Base-by-base conservation (phyloP, 2,888 invertebrate species). In the Agapostemon virescens region DNA sequence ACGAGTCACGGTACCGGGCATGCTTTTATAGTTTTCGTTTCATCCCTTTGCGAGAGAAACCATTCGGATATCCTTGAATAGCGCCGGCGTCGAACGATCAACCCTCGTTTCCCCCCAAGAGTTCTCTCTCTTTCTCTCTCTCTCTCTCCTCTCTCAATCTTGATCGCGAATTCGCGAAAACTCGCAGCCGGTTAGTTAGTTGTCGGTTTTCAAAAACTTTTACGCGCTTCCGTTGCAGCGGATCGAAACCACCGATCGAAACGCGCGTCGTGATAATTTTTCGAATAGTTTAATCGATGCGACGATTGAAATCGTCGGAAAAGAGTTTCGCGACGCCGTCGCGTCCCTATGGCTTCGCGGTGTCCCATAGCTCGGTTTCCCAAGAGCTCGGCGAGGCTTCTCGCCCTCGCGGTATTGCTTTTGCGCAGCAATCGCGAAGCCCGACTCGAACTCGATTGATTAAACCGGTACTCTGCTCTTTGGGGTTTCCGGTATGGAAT, bases 11-110 rank as follows among this genome's bases (percentile, higher is more conserved):
- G 67, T 23, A 20, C 36, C n/a, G 23, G 30, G 42, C 61, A 15
- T 33, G 38, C 61, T 87, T 85, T 87, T 86, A 86, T 86, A 86
- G 70, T 74, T 63, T n/a, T 77, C 52, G 11, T 61, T 33, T 11
- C 49, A n/a, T 61, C 74, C 79, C 74, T 74, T 82, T 68, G 72
- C 71, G 40, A 0, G 61, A 33, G 38, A 58, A 72, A 55, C 69
- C 42, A 9, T 63, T 63, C 61, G 40, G 23, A 17, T 55, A 55
- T 55, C 30, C 55, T 55, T 55, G 52, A 38, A 38, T 45, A 38
- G 40, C 52, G 68, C 45, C 69, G 38, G 38, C 73, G 73, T 55
- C 15, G n/a, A 55, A n/a, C 26, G 17, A 26, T 17, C 55, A 55
- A 26, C 55, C 26, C 26, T 30, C 30, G 17, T 38, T 20, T n/a